Evolutionary conservation across 2,797 vertebrate genomes (phyloP), one percentile per base, ranked within the genome.

Genomic region (Chromis chromis): DNA sequence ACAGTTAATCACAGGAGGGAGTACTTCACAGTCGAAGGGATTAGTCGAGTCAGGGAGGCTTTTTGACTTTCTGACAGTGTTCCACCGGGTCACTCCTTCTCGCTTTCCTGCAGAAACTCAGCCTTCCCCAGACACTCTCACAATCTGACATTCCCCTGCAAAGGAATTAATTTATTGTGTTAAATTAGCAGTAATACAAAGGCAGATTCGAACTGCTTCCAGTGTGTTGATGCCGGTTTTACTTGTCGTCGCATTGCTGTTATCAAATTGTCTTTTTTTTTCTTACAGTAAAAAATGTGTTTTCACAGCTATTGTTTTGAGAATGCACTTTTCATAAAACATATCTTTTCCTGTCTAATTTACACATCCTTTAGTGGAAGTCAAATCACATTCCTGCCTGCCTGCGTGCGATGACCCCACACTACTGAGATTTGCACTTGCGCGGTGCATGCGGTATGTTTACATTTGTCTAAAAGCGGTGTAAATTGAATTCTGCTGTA

Each of bases 401-500:
- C 73, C n/a, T 63, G 84, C 14, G 50, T 89, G 40, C 58, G 69
- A 62, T 81, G 82, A 88, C 73, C 82, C 33, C 46, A 11, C 60
- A 82, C 93, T 78, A 74, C 85, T 71, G 93, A 91, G 94, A 91
- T 85, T 92, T 83, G 68, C 87, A 75, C 83, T 79, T 57, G 61
- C 11, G 66, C 76, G 54, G 76, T 59, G 70, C 63, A 56, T 77
- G 77, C 42, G 2, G 61, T 74, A 75, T 94, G 93, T 94, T 95
- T 94, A 94, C 92, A 91, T 93, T 93, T 88, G 83, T 93, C 88
- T 89, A 91, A 93, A 94, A 93, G 90, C 90, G 17, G 93, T 94
- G 93, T 93, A 94, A 94, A 94, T 94, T 95, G 93, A 94, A 94
- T 94, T 93, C 83, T 76, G 75, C 79, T 92, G 88, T 89, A 87